Conservation (phyloP, 2,113 vertebrate species). For the Sinocyclocheilus grahami region DNA sequence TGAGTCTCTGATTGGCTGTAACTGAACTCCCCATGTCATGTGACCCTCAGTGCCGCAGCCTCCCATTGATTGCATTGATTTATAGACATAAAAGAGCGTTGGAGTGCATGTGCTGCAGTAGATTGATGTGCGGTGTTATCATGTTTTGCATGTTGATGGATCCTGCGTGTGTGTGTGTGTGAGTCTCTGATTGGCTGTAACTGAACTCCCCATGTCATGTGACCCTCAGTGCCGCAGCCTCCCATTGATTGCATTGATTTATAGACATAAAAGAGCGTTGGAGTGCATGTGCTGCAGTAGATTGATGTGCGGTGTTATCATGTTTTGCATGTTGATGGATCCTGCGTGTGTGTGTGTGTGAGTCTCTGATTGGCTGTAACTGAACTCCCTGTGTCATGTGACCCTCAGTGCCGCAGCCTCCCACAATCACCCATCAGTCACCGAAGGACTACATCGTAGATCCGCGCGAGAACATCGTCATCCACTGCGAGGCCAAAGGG, state of each 20-base stretch:
- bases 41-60: too few relatives aligned
- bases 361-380: background rate
- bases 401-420: constrained; percentile 89
- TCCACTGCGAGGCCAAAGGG: constrained; percentile 96
- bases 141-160: too few relatives aligned
- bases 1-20: too few relatives aligned
- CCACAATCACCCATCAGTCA: constrained; percentile 94
- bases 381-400: background rate
- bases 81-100: too few relatives aligned
- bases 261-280: too few relatives aligned
- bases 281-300: background rate
- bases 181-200: background rate
- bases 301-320: background rate
- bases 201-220: background rate
- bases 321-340: too few relatives aligned
- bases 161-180: background rate
- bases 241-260: constrained; percentile 68
- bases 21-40: too few relatives aligned
- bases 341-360: background rate
- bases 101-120: background rate
- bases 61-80: background rate
- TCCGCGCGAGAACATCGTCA: constrained; percentile 93
- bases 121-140: background rate
- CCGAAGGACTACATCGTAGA: constrained; percentile 97
- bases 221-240: constrained; percentile 87